phyloP scores from a whole-genome alignment of 2,888 invertebrate species.

The Acanthoscelides obtectus region DNA sequence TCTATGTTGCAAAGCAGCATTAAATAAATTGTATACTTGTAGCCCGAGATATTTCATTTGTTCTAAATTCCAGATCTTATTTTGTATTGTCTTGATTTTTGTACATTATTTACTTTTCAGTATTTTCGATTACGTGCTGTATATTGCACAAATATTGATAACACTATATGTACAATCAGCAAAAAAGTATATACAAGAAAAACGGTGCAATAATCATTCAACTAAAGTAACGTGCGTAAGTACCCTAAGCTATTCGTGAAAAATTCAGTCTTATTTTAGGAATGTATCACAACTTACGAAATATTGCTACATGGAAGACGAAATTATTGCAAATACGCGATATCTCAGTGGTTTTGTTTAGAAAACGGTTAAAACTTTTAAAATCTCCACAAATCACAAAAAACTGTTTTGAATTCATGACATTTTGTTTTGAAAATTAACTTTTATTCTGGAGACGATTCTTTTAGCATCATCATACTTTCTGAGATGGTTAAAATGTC shows the following conservation, averaged over 20 bases:
- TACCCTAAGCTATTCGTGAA: constrained; percentile 5
- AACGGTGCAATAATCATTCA: constrained; percentile 15
- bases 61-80: no score
- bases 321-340: constrained; percentile 12
- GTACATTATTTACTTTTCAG: no score
- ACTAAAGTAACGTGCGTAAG: background rate
- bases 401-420: no score
- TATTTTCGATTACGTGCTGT: background rate
- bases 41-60: no score
- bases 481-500: no score
- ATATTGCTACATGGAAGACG: constrained; percentile 20
- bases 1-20: no score
- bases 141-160: background rate
- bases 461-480: no score
- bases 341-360: background rate
- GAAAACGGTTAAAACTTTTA: background rate
- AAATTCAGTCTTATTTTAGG: constrained; percentile 27
- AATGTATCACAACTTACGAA: constrained; percentile 30
- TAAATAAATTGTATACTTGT: no score
- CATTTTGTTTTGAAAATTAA: no score
- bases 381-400: no score
- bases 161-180: constrained; percentile 11
- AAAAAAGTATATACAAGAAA: constrained; percentile 8
- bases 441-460: no score
- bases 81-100: no score